Conservation (phyloP, 2,888 invertebrate genomes). For the Platycheirus albimanus region DNA sequence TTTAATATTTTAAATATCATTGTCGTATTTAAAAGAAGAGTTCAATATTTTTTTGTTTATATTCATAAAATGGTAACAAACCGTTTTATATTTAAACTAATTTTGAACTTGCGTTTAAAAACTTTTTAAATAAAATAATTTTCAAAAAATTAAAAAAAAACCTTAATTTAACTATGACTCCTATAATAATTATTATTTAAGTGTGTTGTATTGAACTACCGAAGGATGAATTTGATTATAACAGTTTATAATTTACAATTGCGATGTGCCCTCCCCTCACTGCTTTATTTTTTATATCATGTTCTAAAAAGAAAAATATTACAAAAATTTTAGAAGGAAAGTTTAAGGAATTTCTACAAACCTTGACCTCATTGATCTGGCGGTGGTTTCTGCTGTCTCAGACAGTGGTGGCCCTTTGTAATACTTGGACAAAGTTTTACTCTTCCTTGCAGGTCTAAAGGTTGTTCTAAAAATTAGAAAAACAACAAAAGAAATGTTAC, state of each 20-base stretch:
- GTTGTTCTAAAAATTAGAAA: constrained; percentile 8
- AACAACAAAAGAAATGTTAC: not conserved
- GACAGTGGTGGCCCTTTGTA: constrained; percentile 78
- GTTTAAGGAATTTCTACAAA: constrained; percentile 21
- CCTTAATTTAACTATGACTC: constrained; percentile 25
- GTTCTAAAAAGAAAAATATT: constrained; percentile 33
- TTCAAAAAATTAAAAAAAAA: constrained; percentile 1
- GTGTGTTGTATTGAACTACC: too few species aligned
- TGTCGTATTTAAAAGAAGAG: not conserved
- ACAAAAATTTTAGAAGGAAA: not conserved
- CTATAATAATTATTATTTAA: too few species aligned
- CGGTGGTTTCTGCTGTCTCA: constrained; percentile 20
- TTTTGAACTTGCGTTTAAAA: not conserved
- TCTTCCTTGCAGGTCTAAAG: constrained; percentile 79
- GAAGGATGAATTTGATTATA: constrained; percentile 11
- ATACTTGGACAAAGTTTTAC: constrained; percentile 81
- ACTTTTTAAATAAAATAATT: not conserved
- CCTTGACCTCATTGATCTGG: constrained; percentile 63
- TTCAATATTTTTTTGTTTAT: too few species aligned
- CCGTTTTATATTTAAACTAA: too few species aligned
- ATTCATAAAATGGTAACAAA: too few species aligned
- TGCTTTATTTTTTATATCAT: constrained; percentile 11
- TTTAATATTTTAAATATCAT: not conserved
- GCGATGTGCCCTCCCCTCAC: too few species aligned
- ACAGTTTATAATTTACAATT: constrained; percentile 18